phyloP scores from a whole-genome alignment of 2,888 invertebrate species.

The Athalia circularis region DNA sequence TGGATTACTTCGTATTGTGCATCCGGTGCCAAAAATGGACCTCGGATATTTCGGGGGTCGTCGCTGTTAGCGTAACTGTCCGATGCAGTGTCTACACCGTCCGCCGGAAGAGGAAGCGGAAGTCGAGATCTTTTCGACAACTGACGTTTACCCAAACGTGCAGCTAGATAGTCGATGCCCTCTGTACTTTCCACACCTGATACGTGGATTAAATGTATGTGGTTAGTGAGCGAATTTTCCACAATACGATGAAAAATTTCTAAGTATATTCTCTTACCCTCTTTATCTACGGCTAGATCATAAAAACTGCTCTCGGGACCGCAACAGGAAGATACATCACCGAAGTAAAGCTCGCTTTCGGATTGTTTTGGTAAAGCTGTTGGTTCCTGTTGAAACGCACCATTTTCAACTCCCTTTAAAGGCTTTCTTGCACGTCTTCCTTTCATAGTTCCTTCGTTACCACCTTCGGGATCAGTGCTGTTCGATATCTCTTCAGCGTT shows the following conservation, averaged over 20 bases:
- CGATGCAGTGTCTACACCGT: slow-evolving; percentile 58
- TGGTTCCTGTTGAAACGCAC: slow-evolving; percentile 83
- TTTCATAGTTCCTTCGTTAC: slow-evolving; percentile 62
- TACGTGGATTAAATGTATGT: background rate
- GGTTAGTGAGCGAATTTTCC: slow-evolving; percentile 57
- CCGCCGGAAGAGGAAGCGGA: slow-evolving; percentile 65
- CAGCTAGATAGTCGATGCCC: slow-evolving; percentile 78
- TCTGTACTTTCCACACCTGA: slow-evolving; percentile 66
- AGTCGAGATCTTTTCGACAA: slow-evolving; percentile 78
- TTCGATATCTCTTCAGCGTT: slow-evolving; percentile 69
- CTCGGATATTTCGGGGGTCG: slow-evolving; percentile 67
- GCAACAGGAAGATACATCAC: slow-evolving; percentile 90
- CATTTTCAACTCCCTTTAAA: slow-evolving; percentile 85
- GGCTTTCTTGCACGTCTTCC: slow-evolving; percentile 75
- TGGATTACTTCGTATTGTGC: slow-evolving; percentile 80
- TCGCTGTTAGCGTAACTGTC: slow-evolving; percentile 65
- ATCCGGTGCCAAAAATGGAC: slow-evolving; percentile 78
- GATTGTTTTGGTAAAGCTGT: slow-evolving; percentile 79
- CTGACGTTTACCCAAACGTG: slow-evolving; percentile 77
- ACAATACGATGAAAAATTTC: background rate
- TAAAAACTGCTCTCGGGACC: slow-evolving; percentile 78
- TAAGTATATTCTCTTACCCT: slow-evolving; percentile 60
- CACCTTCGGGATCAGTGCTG: slow-evolving; percentile 66
- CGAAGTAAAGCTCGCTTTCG: slow-evolving; percentile 90
- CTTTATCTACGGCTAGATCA: slow-evolving; percentile 77